A percentile compares a stretch with the other conserved stretches of the same genome.
Conservation (phyloP, 2,113 vertebrate species). For the Passer domesticus region DNA sequence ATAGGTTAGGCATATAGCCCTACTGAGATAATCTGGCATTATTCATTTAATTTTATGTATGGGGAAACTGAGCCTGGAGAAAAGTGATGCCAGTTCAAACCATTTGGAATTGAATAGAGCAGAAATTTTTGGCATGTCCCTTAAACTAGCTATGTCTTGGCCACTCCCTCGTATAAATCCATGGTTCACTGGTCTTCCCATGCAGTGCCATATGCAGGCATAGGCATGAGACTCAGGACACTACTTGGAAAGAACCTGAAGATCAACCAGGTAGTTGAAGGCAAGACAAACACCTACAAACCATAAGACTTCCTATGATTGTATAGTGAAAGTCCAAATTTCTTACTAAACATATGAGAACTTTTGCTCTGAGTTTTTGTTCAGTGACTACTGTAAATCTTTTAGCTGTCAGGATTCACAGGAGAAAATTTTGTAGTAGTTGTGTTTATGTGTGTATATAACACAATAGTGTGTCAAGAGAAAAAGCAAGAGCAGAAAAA, state of each 20-base stretch:
- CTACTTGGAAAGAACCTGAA: background rate
- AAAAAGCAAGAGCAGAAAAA: background rate
- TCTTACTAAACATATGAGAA: background rate
- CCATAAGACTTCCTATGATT: background rate
- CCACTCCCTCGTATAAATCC: background rate
- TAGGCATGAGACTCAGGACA: background rate
- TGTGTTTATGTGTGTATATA: background rate
- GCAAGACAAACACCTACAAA: background rate
- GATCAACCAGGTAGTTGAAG: background rate
- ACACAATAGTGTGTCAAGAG: background rate
- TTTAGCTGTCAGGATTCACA: background rate
- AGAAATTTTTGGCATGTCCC: background rate
- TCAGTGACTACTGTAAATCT: background rate
- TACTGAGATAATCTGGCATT: background rate
- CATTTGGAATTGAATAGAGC: background rate
- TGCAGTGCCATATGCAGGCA: background rate
- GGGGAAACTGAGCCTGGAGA: background rate
- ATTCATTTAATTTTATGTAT: background rate
- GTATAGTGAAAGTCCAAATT: background rate
- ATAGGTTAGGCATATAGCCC: background rate
- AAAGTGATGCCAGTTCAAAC: background rate
- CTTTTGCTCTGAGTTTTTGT: background rate
- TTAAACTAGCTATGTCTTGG: background rate
- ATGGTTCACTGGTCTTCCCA: background rate
- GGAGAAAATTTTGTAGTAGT: background rate